Base-by-base conservation (phyloP, 2,888 invertebrate species). In the Leucoma salicis region DNA sequence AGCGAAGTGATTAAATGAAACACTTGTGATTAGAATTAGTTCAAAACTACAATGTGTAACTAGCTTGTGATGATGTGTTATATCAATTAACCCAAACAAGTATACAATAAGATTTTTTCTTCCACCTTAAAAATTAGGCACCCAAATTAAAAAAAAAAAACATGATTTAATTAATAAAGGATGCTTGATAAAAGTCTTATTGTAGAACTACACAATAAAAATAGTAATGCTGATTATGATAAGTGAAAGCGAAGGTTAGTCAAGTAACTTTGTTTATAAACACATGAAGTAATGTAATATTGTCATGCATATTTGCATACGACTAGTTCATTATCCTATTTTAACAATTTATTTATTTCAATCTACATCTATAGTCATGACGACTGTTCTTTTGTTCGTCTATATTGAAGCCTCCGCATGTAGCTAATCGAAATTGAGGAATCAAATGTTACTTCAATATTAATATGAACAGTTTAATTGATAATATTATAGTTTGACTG, bases 211-310 rank as follows among this genome's bases (percentile, higher is more conserved):
- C 60, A 51, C 50, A 43, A 49, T 52, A 53, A 67, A 64, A 66
- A 67, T 72, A 74, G 74, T 72, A 54, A 73, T 77, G 69, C 57
- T 44, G 42, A 28, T 43, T 40, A 29, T 58, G 55, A 74, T 77
- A 73, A 62, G 59, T 73, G 66, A 71, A 79, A 79, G 81, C 80
- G 74, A 73, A 47, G 71, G 82, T 89, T 85, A 83, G 85, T 85
- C 83, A 80, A 74, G 82, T 88, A 86, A 88, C 85, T 85, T 88
- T 89, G 88, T 88, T 89, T 87, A 89, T 85, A 78, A 88, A 88
- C 89, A 89, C 89, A 89, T 89, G 89, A 89, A 88, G 84, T 89
- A 85, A 73, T 74, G 70, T 77, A 77, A 81, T 83, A 72, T 72
- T 66, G 67, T 65, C 89, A 89, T 89, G 89, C 89, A 81, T 64